These are phyloP conservation scores for Drosophila nigromelanica DNA, from an alignment of 1,140 invertebrate genomes.

Conservation along the genomic window DNA sequence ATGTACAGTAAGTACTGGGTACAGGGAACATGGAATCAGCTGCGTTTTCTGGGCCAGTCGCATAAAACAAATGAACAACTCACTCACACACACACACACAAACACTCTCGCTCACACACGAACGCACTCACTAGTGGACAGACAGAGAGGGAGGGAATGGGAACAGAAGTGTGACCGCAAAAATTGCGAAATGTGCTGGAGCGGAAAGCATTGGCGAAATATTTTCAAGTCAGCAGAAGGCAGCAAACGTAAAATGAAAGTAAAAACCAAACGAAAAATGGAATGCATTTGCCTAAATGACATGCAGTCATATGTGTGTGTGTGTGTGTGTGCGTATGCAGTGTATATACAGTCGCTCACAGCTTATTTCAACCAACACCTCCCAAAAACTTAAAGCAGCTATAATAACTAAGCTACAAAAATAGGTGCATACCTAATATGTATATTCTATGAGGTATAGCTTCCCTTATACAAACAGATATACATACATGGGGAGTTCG, in stretches of 20 bases:
- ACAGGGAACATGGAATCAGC: constrained; percentile 26
- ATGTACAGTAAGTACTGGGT: background rate
- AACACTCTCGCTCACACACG: background rate
- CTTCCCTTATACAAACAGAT: background rate
- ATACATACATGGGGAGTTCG: background rate
- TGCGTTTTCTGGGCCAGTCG: constrained; percentile 27
- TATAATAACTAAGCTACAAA: no score
- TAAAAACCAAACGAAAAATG: constrained; percentile 27
- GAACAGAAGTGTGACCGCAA: constrained; percentile 10
- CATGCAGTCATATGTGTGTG: background rate
- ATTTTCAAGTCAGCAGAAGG: constrained; percentile 22
- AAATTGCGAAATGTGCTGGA: constrained; percentile 27
- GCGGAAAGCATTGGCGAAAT: constrained; percentile 24
- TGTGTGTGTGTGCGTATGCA: background rate
- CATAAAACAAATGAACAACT: constrained; percentile 40
- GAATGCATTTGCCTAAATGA: constrained; percentile 29
- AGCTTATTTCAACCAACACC: background rate
- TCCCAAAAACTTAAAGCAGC: background rate
- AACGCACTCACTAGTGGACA: constrained; percentile 8
- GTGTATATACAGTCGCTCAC: background rate
- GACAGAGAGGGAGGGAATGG: background rate
- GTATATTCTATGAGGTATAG: no score
- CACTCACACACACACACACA: constrained; percentile 5
- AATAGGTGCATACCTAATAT: no score
- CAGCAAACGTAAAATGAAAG: constrained; percentile 25